phyloP scores from a whole-genome alignment of 2,113 vertebrate species.

The Nesoenas mayeri region DNA sequence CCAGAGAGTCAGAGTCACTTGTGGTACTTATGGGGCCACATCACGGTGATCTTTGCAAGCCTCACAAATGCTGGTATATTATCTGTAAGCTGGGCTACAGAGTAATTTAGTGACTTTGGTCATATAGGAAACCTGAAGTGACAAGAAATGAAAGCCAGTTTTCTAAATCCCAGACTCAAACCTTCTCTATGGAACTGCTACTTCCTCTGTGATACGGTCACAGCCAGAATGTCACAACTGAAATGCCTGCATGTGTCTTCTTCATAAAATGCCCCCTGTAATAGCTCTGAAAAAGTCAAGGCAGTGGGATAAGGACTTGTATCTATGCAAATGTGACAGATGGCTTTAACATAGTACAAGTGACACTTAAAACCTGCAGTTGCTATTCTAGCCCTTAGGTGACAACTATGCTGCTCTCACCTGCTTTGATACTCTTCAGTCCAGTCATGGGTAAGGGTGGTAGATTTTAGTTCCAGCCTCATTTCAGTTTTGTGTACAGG shows the following conservation, averaged over 20 bases:
- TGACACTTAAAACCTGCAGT: not conserved
- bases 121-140: not conserved
- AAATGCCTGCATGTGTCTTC: not conserved
- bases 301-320: not conserved
- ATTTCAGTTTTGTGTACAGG: not conserved
- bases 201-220: not conserved
- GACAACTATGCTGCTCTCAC: not conserved
- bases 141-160: not conserved
- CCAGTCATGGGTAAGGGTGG: not conserved
- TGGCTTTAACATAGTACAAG: not conserved
- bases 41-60: not conserved
- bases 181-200: not conserved
- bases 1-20: not conserved
- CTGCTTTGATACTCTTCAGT: not conserved
- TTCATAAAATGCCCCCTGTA: not conserved
- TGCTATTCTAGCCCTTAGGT: not conserved
- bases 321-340: not conserved
- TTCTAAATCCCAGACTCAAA: not conserved
- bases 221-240: not conserved
- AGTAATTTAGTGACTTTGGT: not conserved
- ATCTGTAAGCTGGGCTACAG: not conserved
- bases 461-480: not conserved
- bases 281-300: not conserved
- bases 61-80: not conserved
- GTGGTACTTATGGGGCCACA: fast-evolving